A percentile compares a stretch with the other conserved stretches of the same genome.
phyloP scores from a whole-genome alignment of 2,888 invertebrate genomes.

The Serrognathus titanus region DNA sequence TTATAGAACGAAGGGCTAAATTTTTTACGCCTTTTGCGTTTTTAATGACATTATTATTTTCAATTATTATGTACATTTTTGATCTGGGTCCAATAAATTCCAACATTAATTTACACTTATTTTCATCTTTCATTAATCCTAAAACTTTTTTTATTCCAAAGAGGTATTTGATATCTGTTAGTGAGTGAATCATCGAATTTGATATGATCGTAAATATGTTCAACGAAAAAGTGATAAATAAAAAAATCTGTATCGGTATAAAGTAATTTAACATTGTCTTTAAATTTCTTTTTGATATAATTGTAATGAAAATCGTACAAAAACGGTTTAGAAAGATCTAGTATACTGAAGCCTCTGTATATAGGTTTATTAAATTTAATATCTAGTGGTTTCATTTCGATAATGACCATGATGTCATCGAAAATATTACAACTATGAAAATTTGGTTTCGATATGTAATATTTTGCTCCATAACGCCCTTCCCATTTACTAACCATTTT shows the following conservation, averaged over 20 bases:
- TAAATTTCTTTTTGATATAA: constrained; percentile 33
- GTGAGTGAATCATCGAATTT: constrained; percentile 29
- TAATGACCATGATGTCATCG: no score
- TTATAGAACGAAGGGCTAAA: background rate
- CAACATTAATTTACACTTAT: constrained; percentile 29
- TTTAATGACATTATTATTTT: constrained; percentile 13
- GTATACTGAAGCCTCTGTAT: constrained; percentile 40
- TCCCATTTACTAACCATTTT: no score
- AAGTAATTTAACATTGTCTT: constrained; percentile 26
- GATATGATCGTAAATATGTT: constrained; percentile 38
- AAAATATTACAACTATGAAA: no score
- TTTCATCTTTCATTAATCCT: constrained; percentile 38
- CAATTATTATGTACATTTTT: constrained; percentile 28
- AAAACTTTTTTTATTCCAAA: constrained; percentile 24
- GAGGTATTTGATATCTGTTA: constrained; percentile 31
- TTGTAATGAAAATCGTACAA: constrained; percentile 45
- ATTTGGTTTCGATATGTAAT: no score
- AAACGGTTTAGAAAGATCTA: constrained; percentile 43
- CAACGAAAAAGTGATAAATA: constrained; percentile 33
- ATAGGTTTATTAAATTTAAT: constrained; percentile 41
- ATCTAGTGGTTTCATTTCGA: background rate
- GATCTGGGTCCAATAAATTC: constrained; percentile 33
- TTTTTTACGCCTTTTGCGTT: constrained; percentile 30
- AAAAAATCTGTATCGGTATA: constrained; percentile 37
- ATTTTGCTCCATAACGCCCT: no score